Percentiles rank a stretch among this genome's conserved stretches.
These are phyloP conservation scores for Pardalotus punctatus DNA, from an alignment of 2,113 vertebrate genomes.

Conservation along the genomic window DNA sequence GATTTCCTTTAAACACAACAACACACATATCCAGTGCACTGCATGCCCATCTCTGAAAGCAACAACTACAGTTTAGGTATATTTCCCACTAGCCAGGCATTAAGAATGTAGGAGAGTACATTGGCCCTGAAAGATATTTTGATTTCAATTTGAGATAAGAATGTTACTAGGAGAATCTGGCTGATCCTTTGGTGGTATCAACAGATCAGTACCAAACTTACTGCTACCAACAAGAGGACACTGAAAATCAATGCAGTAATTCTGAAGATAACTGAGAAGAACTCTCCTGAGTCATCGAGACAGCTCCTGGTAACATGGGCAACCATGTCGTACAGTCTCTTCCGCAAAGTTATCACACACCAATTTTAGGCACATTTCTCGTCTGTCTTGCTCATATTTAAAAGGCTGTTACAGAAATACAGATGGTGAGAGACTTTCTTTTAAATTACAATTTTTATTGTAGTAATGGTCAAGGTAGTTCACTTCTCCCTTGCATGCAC, in stretches of 20 bases:
- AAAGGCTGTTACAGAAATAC: background rate
- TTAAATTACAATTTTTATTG: background rate
- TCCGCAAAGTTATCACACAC: background rate
- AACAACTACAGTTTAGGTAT: background rate
- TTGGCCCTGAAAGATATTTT: fast-evolving
- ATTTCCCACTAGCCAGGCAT: background rate
- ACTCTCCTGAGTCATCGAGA: background rate
- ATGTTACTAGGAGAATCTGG: background rate
- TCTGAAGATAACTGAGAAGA: background rate
- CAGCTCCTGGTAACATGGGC: background rate
- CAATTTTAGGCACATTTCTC: background rate
- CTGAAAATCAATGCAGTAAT: background rate
- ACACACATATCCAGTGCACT: background rate
- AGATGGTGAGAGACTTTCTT: background rate
- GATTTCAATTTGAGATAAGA: background rate
- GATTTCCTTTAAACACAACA: background rate
- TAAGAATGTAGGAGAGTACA: background rate
- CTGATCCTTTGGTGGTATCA: background rate
- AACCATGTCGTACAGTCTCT: background rate
- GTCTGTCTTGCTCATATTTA: background rate
- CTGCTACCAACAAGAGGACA: background rate
- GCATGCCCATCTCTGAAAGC: background rate
- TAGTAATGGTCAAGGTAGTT: background rate
- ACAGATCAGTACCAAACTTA: background rate
- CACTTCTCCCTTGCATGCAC: background rate